phyloP scores from a whole-genome alignment of 2,113 vertebrate species.

The Brachyhypopomus gauderio region DNA sequence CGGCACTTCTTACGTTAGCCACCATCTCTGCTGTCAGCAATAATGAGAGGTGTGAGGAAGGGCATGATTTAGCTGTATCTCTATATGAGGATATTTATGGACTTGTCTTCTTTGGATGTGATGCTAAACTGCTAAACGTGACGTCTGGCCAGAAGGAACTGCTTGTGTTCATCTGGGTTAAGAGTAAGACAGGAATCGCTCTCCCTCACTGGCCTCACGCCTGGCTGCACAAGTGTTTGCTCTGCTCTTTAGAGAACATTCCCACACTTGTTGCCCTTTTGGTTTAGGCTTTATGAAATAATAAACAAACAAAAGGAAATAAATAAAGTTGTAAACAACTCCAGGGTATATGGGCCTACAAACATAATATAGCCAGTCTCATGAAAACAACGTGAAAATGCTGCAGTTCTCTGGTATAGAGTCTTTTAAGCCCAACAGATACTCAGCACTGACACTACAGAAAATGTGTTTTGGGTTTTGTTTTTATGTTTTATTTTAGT shows the following conservation, averaged over 20 bases:
- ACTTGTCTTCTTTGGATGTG: not conserved
- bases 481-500: not conserved
- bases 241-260: not conserved
- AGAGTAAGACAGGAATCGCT: too few relatives aligned
- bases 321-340: not conserved
- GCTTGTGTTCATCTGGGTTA: too few relatives aligned
- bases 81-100: not conserved
- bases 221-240: too few relatives aligned
- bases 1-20: constrained; percentile 39
- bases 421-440: not conserved
- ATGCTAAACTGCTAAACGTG: not conserved
- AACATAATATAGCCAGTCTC: not conserved
- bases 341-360: not conserved
- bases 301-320: not conserved
- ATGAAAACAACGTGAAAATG: constrained; percentile 5
- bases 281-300: not conserved
- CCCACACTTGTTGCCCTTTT: not conserved
- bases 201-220: too few relatives aligned
- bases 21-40: constrained; percentile 2
- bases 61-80: not conserved
- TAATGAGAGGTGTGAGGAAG: constrained; percentile 22
- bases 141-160: not conserved
- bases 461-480: not conserved
- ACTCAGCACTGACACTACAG: not conserved
- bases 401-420: not conserved